Evolutionary conservation across 2,113 vertebrate genomes (phyloP).

Genomic region (Rhea pennata): DNA sequence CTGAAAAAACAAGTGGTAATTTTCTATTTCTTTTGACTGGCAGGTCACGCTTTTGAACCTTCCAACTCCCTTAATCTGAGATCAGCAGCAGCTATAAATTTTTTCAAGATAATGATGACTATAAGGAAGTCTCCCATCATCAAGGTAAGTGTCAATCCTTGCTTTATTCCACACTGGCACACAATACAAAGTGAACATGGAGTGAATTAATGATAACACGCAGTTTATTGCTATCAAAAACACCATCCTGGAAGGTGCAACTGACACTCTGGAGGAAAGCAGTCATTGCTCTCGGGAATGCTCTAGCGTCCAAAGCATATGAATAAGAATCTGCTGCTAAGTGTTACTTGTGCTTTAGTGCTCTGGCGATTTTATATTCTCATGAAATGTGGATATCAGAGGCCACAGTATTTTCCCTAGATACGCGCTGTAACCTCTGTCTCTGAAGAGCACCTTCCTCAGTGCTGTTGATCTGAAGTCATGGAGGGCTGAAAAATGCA

Average conservation of each 20-base stretch:
- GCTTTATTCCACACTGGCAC: neutral
- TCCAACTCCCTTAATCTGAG: neutral
- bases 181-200: neutral
- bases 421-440: neutral
- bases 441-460: neutral
- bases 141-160: neutral
- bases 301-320: neutral
- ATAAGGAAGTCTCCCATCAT: neutral
- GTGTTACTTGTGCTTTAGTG: neutral
- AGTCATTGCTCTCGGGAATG: neutral
- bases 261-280: neutral
- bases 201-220: neutral
- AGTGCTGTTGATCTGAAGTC: neutral
- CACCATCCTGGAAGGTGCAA: neutral
- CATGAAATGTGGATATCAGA: neutral
- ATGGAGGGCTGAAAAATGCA: neutral
- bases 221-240: neutral
- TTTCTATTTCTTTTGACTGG: constrained; percentile 9
- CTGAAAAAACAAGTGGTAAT: constrained; percentile 16
- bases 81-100: neutral
- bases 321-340: neutral
- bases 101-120: neutral
- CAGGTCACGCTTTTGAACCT: neutral
- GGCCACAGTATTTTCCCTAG: neutral
- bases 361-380: neutral